Evolutionary conservation across 2,797 vertebrate genomes (phyloP), one percentile per base, ranked within the genome.

Genomic region (Phrynocephalus forsythii): DNA sequence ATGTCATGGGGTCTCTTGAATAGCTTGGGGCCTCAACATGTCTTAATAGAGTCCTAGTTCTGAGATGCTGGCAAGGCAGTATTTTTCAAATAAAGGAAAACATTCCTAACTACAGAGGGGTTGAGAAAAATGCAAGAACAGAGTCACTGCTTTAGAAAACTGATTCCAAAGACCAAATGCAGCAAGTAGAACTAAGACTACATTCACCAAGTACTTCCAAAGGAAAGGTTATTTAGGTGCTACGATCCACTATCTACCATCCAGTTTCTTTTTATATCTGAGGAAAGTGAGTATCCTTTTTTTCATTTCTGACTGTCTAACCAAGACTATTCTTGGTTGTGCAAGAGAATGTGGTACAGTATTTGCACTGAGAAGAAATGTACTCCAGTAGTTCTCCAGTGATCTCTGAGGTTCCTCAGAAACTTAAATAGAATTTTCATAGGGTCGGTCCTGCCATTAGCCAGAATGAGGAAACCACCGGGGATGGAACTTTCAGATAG

Each of bases 341-440:
- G 38, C 60, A 44, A 22, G n/a, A 52, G 44, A 68, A 9, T 91
- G 89, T 92, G 16, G 38, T 85, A 44, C 38, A 44, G 38, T 44
- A 26, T 13, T 77, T 77, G 28, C 20, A 48, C 33, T 30, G 22
- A 63, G 6, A 9, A 8, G 22, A 28, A 56, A 20, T 33, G 9
- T 9, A 66, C 33, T 1, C 22, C 52, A 10, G 6, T 30, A 22
- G 3, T 72, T 72, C 50, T 56, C 6, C 10, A 72, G 52, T 50
- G 16, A 52, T 30, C 26, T n/a, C 44, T 83, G 68, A 48, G 28
- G 20, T 33, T 48, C 7, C 22, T 69, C 5, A 68, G 67, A 71
- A 50, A 83, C 16, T 69, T 83, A 73, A 15, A 3, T 5, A 28
- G n/a, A 15, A 30, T 4, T 72, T 11, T n/a, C 11, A 15, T n/a